A percentile compares a stretch with the other conserved stretches of the same genome.
phyloP scores from a whole-genome alignment of 2,113 vertebrate genomes.

The Chrysemys picta region DNA sequence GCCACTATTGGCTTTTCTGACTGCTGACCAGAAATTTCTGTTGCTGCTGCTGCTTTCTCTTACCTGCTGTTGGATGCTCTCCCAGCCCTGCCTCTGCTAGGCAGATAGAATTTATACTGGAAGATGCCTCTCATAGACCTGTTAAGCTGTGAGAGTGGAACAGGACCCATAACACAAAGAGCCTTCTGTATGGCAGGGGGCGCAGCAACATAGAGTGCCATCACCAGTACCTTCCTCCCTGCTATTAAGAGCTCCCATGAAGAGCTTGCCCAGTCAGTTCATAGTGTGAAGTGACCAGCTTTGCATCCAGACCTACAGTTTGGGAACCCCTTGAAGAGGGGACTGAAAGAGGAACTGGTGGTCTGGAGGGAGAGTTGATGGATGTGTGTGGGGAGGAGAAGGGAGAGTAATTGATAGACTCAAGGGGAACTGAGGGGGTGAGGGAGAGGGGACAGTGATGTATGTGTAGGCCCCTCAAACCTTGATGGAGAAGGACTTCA shows the following conservation, averaged over 20 bases:
- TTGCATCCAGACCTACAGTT: neutral
- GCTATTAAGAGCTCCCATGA: neutral
- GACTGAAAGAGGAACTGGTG: neutral
- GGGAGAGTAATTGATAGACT: neutral
- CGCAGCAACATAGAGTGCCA: neutral
- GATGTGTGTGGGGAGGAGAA: neutral
- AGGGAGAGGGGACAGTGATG: neutral
- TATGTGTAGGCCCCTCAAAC: neutral
- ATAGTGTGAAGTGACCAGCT: neutral
- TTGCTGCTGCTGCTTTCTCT: neutral
- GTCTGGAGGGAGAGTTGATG: neutral
- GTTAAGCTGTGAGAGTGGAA: fast-evolving
- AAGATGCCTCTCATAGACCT: neutral
- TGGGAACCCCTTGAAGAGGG: neutral
- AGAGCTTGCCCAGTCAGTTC: neutral
- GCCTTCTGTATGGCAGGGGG: fast-evolving
- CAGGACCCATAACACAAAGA: neutral
- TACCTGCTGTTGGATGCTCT: neutral
- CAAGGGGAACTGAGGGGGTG: neutral
- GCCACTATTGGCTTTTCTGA: neutral
- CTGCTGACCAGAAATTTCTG: neutral
- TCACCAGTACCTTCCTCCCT: neutral
- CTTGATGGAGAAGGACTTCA: neutral
- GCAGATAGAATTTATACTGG: neutral
- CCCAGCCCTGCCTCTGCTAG: fast-evolving